Evolutionary conservation across 2,113 vertebrate genomes (phyloP).

Genomic region (Phasianus colchicus): DNA sequence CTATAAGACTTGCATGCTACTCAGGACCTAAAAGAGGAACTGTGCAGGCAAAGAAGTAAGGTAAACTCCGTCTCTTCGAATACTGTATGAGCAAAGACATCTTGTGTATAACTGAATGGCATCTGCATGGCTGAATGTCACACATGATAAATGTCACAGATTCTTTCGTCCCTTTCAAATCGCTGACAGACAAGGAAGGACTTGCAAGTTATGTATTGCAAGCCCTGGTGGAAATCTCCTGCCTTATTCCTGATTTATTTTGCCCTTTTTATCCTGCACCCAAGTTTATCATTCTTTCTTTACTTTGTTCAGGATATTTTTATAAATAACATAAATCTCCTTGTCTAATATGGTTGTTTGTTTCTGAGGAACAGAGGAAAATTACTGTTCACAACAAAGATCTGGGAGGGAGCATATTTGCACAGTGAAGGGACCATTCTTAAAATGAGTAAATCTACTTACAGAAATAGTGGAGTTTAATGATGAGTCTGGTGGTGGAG

Average conservation of each 20-base stretch:
- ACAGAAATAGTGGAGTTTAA: not conserved
- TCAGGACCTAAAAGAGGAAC: not conserved
- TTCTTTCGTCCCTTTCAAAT: conserved; percentile 43
- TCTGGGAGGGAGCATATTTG: fast-evolving
- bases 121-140: conserved; percentile 26
- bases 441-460: not conserved
- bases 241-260: not conserved
- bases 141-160: conserved; percentile 23
- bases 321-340: not conserved
- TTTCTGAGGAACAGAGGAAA: not conserved
- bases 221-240: not conserved
- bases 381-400: not conserved
- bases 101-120: not conserved
- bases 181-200: not conserved
- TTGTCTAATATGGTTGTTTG: not conserved
- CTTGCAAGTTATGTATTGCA: not conserved
- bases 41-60: not conserved
- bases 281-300: not conserved
- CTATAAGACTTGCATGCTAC: not conserved
- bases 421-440: not conserved
- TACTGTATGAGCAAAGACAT: not conserved
- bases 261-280: not conserved
- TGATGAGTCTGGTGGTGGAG: not conserved
- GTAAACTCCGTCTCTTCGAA: not conserved
- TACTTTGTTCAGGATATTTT: not conserved